Percentiles rank a stretch among this genome's conserved stretches.
These are phyloP conservation scores for Microtus californicus DNA, from an alignment of 2,797 vertebrate genomes.

Conservation along the genomic window DNA sequence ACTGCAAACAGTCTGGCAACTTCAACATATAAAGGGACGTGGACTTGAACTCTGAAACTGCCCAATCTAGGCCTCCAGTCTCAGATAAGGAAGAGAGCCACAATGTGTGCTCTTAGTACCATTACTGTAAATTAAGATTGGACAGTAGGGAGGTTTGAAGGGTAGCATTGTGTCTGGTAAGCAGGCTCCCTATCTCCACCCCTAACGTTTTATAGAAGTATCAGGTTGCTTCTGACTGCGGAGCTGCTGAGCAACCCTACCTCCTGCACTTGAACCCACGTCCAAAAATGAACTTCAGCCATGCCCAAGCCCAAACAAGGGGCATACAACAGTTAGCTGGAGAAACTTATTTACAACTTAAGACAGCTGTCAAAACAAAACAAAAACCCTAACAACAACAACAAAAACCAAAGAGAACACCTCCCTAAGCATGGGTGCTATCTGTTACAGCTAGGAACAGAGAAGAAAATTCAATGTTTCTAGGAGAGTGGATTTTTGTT, in stretches of 20 bases:
- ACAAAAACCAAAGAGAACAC: not conserved
- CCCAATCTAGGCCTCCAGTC: not conserved
- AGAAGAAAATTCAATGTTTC: slow-evolving; percentile 35
- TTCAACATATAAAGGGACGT: not conserved
- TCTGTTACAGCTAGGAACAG: not conserved
- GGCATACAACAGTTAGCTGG: not conserved
- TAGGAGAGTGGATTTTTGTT: not conserved
- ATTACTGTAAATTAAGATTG: not conserved
- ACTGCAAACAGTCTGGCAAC: not conserved
- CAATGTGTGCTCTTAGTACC: not conserved
- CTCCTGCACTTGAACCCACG: not conserved
- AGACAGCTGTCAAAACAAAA: slow-evolving; percentile 22
- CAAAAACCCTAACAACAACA: not conserved
- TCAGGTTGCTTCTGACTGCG: not conserved
- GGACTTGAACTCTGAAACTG: not conserved
- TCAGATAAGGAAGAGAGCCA: slow-evolving; percentile 13
- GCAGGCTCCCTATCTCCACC: not conserved
- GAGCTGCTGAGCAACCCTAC: not conserved
- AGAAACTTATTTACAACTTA: slow-evolving; percentile 25
- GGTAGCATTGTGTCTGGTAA: not conserved
- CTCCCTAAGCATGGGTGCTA: not conserved
- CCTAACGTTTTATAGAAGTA: slow-evolving; percentile 4
- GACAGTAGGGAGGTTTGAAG: not conserved
- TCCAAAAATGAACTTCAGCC: not conserved
- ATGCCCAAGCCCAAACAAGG: not conserved